phyloP scores from a whole-genome alignment of 2,113 vertebrate genomes.

The Fulica atra region DNA sequence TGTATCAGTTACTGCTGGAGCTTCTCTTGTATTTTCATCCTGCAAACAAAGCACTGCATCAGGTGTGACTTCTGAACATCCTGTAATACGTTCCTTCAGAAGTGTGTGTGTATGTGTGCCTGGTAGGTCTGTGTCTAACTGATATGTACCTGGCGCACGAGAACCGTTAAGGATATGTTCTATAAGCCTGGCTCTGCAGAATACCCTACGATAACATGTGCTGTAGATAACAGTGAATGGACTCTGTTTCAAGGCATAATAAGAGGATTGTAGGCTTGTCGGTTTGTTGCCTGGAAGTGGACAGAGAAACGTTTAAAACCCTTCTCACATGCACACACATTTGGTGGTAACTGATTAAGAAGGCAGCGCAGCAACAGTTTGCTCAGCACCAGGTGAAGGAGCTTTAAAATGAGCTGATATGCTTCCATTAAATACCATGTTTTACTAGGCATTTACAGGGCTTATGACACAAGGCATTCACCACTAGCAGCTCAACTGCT shows the following conservation, averaged over 20 bases:
- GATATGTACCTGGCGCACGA: not conserved
- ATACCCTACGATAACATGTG: not conserved
- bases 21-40: not conserved
- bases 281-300: slow-evolving; percentile 31
- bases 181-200: slow-evolving; percentile 8
- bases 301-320: slow-evolving; percentile 43
- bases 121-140: slow-evolving; percentile 8
- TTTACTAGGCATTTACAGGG: slow-evolving; percentile 50
- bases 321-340: slow-evolving; percentile 6
- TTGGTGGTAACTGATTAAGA: slow-evolving; percentile 65
- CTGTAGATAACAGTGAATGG: slow-evolving; percentile 24
- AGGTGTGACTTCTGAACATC: not conserved
- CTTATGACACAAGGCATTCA: slow-evolving; percentile 27
- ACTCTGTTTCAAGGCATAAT: not conserved
- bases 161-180: not conserved
- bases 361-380: not conserved
- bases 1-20: not conserved
- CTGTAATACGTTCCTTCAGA: not conserved
- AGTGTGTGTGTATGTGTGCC: not conserved
- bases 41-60: not conserved
- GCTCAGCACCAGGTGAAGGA: slow-evolving; percentile 36
- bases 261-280: slow-evolving; percentile 45
- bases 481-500: slow-evolving; percentile 20
- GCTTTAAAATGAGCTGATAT: slow-evolving; percentile 46
- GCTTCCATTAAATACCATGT: slow-evolving; percentile 41